phyloP scores from a whole-genome alignment of 2,888 invertebrate species.

The Nudaria mundana region DNA sequence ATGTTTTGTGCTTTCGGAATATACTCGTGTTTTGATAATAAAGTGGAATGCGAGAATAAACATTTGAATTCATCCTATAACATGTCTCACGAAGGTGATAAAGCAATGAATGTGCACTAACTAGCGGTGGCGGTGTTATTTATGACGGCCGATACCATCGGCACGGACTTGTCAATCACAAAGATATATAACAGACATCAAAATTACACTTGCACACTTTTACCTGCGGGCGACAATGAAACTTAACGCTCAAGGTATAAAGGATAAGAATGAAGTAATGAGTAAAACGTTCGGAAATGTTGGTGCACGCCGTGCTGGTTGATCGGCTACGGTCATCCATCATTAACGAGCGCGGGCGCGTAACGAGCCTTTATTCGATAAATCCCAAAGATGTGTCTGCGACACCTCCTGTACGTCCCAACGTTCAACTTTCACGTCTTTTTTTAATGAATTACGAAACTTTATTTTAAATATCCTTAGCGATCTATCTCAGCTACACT shows the following conservation, averaged over 20 bases:
- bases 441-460: slow-evolving; percentile 61
- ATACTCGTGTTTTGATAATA: slow-evolving; percentile 19
- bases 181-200: slow-evolving; percentile 48
- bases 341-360: slow-evolving; percentile 66
- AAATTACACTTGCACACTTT: slow-evolving; percentile 43
- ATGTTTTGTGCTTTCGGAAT: slow-evolving; percentile 10
- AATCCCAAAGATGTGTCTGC: slow-evolving; percentile 50
- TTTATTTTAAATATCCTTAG: slow-evolving; percentile 42
- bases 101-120: slow-evolving; percentile 73
- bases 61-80: slow-evolving; percentile 17
- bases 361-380: slow-evolving; percentile 75
- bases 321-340: slow-evolving; percentile 74
- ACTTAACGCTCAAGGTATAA: slow-evolving; percentile 41
- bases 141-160: slow-evolving; percentile 73
- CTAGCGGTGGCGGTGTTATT: slow-evolving; percentile 75
- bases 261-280: slow-evolving; percentile 14
- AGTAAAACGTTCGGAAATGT: slow-evolving; percentile 25
- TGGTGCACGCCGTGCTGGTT: slow-evolving; percentile 43
- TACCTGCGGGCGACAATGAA: slow-evolving; percentile 34
- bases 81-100: slow-evolving; percentile 41
- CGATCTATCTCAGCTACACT: slow-evolving; percentile 45
- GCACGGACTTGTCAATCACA: slow-evolving; percentile 77
- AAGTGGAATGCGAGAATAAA: slow-evolving; percentile 21
- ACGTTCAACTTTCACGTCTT: slow-evolving; percentile 24
- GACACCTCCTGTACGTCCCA: slow-evolving; percentile 52